phyloP scores from a whole-genome alignment of 2,888 invertebrate genomes.

The Tetanocera ferruginea region DNA sequence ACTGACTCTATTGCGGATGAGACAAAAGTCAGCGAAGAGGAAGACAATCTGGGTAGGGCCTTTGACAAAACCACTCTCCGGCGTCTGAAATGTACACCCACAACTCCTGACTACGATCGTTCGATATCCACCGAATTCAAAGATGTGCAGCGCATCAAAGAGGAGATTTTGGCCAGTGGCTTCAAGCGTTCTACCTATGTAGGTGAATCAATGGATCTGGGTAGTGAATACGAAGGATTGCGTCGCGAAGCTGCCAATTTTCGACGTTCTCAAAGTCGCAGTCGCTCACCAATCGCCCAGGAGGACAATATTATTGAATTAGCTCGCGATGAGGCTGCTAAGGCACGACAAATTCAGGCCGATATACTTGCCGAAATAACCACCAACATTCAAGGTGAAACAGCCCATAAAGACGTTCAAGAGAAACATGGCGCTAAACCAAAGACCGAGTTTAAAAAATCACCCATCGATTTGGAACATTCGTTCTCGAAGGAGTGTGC shows the following conservation, averaged over 20 bases:
- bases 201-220: conserved; percentile 65
- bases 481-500: conserved; percentile 53
- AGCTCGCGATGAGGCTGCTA: conserved; percentile 51
- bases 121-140: conserved; percentile 61
- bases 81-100: conserved; percentile 49
- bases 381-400: conserved; percentile 33
- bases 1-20: conserved; percentile 1
- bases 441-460: conserved; percentile 48
- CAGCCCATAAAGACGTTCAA: not conserved
- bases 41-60: conserved; percentile 29
- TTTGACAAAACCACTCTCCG: conserved; percentile 32
- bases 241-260: conserved; percentile 58
- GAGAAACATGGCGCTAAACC: conserved; percentile 58
- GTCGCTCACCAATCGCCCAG: conserved; percentile 51
- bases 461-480: conserved; percentile 47
- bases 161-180: conserved; percentile 56
- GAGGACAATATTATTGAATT: conserved; percentile 32
- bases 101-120: conserved; percentile 59
- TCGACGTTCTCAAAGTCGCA: conserved; percentile 61
- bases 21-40: conserved; percentile 30
- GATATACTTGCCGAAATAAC: conserved; percentile 62
- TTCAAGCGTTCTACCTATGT: conserved; percentile 68
- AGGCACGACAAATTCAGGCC: conserved; percentile 61
- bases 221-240: conserved; percentile 56
- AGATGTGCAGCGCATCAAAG: conserved; percentile 59